Evolutionary conservation across 1,140 invertebrate genomes (phyloP).

Genomic region (Stegodyphus dumicola): DNA sequence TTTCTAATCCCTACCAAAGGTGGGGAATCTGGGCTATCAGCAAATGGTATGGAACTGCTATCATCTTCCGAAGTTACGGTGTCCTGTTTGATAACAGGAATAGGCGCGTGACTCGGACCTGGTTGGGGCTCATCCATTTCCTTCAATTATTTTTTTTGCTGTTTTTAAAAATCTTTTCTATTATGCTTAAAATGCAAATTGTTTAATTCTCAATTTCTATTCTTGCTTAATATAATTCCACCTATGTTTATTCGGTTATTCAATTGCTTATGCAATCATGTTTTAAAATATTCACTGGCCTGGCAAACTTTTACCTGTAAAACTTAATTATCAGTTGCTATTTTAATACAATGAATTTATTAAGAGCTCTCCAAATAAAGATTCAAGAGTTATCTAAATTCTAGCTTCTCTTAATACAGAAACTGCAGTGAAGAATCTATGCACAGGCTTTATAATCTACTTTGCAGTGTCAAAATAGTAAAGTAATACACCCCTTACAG

Average conservation of each 20-base stretch:
- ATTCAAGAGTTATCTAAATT: no score
- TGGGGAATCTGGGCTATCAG: conserved; percentile 34
- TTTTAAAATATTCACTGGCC: background rate
- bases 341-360: no score
- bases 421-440: no score
- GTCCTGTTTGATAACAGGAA: conserved; percentile 23
- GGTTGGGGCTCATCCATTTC: conserved; percentile 42
- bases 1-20: conserved; percentile 5
- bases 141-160: background rate
- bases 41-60: conserved; percentile 34
- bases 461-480: no score
- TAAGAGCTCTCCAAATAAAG: no score
- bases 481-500: no score
- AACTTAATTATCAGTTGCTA: no score
- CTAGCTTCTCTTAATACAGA: no score
- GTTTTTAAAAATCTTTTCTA: background rate
- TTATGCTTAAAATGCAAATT: background rate
- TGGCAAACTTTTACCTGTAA: no score
- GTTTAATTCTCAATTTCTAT: background rate
- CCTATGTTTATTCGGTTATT: background rate
- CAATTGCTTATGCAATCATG: background rate
- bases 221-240: background rate
- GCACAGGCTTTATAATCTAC: no score
- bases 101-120: conserved; percentile 24
- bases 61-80: conserved; percentile 13